These are phyloP conservation scores for Xiphorhynchus erythropygius DNA, from an alignment of 2,797 vertebrate genomes.

Conservation along the genomic window DNA sequence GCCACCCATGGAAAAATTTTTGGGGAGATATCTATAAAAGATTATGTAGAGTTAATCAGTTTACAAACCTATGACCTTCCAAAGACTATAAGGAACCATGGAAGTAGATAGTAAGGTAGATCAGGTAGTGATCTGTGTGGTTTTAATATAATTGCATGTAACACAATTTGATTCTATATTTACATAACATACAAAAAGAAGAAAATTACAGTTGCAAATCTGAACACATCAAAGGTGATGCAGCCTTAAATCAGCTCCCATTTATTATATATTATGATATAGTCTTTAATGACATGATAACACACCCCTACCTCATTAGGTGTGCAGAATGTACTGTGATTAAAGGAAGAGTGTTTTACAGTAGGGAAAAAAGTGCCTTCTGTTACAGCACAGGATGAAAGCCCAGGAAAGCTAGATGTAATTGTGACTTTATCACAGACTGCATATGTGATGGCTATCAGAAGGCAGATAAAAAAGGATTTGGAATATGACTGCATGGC, in stretches of 20 bases:
- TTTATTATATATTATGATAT: slow-evolving; percentile 29
- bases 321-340: slow-evolving; percentile 38
- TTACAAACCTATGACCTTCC: not conserved
- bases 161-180: slow-evolving; percentile 13
- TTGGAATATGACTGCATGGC: not conserved
- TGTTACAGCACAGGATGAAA: slow-evolving; percentile 50
- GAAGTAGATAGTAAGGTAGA: not conserved
- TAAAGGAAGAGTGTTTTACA: slow-evolving; percentile 53
- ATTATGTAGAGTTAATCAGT: not conserved
- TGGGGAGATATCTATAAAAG: not conserved
- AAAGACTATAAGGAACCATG: not conserved
- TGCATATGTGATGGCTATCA: slow-evolving; percentile 24
- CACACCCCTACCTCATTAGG: slow-evolving; percentile 50
- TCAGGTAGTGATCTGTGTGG: not conserved
- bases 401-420: not conserved
- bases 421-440: not conserved
- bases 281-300: slow-evolving; percentile 40
- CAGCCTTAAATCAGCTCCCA: slow-evolving; percentile 8
- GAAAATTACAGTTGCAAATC: slow-evolving; percentile 38
- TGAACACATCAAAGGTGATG: slow-evolving; percentile 10
- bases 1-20: not conserved
- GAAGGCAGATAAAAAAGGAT: slow-evolving; percentile 17
- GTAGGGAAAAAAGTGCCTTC: slow-evolving; percentile 52
- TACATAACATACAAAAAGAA: slow-evolving; percentile 15
- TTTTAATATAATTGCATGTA: not conserved